These are phyloP conservation scores for Eretmochelys imbricata DNA, from an alignment of 2,113 vertebrate genomes.

Conservation along the genomic window DNA sequence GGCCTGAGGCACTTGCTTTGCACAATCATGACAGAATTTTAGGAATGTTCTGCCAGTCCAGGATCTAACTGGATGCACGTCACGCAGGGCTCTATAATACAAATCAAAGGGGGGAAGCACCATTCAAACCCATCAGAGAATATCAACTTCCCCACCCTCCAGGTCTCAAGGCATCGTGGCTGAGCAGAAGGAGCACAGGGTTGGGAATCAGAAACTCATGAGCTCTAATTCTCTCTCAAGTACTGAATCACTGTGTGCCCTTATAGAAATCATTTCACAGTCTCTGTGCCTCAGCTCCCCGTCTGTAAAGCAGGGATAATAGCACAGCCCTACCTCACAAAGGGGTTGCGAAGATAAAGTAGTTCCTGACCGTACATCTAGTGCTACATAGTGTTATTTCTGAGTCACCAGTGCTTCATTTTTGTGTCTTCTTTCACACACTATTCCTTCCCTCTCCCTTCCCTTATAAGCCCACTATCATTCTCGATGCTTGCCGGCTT, in stretches of 20 bases:
- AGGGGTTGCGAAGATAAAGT: background rate
- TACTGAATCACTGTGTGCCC: background rate
- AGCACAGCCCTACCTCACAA: background rate
- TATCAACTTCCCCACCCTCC: background rate
- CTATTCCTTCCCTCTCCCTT: background rate
- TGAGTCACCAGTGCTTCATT: background rate
- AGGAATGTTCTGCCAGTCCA: background rate
- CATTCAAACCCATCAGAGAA: background rate
- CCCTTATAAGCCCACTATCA: background rate
- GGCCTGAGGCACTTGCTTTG: background rate
- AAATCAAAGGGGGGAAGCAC: background rate
- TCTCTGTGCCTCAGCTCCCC: background rate
- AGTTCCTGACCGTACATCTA: background rate
- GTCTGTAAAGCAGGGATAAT: background rate
- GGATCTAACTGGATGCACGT: background rate
- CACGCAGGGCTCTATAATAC: background rate
- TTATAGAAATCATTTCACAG: background rate
- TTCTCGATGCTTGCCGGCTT: background rate
- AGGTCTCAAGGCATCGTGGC: background rate
- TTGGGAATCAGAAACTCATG: background rate
- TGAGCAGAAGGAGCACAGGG: no score
- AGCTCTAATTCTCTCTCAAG: background rate
- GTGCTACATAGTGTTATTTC: background rate
- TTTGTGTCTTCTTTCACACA: background rate
- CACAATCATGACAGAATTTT: rapidly evolving